Percentiles rank a stretch among this genome's conserved stretches.
Conservation (phyloP, 2,888 invertebrate species). For the Luffia ferchaultella region DNA sequence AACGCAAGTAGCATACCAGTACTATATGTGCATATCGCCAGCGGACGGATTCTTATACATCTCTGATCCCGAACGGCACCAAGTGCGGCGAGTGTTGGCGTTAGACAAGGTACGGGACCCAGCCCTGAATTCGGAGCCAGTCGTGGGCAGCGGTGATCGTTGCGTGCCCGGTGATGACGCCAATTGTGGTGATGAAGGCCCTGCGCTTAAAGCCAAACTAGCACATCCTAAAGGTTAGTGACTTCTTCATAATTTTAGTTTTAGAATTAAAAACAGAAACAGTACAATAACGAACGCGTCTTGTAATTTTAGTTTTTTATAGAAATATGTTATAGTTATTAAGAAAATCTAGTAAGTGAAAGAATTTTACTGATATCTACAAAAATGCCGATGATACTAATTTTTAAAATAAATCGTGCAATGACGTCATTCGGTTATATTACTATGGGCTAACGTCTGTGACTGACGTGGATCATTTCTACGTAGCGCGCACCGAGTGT, state of each 20-base stretch:
- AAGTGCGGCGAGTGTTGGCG: slow-evolving; percentile 80
- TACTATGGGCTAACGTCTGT: too few relatives aligned
- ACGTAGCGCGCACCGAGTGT: too few relatives aligned
- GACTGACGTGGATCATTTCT: too few relatives aligned
- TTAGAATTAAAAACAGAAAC: neutral
- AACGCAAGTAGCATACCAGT: slow-evolving; percentile 96
- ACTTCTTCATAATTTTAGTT: slow-evolving; percentile 3
- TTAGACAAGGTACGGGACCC: slow-evolving; percentile 85
- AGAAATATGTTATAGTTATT: too few relatives aligned
- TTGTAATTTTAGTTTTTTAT: too few relatives aligned
- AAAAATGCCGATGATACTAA: too few relatives aligned
- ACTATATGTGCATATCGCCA: slow-evolving; percentile 95
- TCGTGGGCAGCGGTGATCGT: slow-evolving; percentile 90
- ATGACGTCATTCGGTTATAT: too few relatives aligned
- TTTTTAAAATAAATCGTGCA: too few relatives aligned
- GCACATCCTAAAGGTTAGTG: slow-evolving; percentile 96
- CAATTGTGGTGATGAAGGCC: slow-evolving; percentile 95
- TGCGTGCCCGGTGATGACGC: slow-evolving; percentile 94
- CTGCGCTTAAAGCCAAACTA: slow-evolving; percentile 88
- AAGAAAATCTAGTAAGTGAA: too few relatives aligned
- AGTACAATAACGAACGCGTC: too few relatives aligned
- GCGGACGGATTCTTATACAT: slow-evolving; percentile 96
- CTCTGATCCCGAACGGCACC: slow-evolving; percentile 94
- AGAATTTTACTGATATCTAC: too few relatives aligned
- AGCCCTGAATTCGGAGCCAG: slow-evolving; percentile 82